Conservation (phyloP, 1,140 invertebrate species). For the Lepidurus apus region DNA sequence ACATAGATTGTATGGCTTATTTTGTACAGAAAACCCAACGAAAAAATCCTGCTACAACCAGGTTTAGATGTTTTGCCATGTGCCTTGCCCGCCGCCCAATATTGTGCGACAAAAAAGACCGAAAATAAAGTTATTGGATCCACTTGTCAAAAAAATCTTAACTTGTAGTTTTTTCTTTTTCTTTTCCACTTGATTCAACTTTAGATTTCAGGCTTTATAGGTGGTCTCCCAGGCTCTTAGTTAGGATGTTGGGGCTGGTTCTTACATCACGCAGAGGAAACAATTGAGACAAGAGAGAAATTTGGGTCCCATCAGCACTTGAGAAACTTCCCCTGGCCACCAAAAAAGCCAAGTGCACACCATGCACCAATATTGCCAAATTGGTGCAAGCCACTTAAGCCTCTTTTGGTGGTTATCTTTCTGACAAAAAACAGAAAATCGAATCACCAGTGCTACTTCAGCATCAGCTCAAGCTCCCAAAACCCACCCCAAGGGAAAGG, state of each 20-base stretch:
- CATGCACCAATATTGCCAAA: conserved; percentile 9
- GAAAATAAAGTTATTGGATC: conserved; percentile 17
- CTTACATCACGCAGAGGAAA: conserved; percentile 9
- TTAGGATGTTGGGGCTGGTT: neutral
- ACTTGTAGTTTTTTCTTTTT: neutral
- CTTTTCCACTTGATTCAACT: neutral
- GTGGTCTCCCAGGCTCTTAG: neutral
- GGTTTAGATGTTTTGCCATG: conserved; percentile 13
- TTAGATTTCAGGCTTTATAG: neutral
- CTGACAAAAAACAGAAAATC: neutral
- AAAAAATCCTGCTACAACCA: conserved; percentile 7
- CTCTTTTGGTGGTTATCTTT: neutral
- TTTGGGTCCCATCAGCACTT: neutral
- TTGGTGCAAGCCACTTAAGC: neutral
- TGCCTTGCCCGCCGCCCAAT: conserved; percentile 20
- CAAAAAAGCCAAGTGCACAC: neutral
- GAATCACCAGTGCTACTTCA: neutral
- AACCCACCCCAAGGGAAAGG: no score
- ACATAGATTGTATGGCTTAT: conserved; percentile 20
- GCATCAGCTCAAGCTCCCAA: neutral
- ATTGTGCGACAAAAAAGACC: conserved; percentile 19
- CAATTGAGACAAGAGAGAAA: conserved; percentile 15
- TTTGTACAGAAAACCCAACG: conserved; percentile 18
- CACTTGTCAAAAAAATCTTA: neutral
- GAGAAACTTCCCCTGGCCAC: neutral